Evolutionary conservation across 2,888 invertebrate genomes (phyloP).

Genomic region (Linnaemya tessellans): DNA sequence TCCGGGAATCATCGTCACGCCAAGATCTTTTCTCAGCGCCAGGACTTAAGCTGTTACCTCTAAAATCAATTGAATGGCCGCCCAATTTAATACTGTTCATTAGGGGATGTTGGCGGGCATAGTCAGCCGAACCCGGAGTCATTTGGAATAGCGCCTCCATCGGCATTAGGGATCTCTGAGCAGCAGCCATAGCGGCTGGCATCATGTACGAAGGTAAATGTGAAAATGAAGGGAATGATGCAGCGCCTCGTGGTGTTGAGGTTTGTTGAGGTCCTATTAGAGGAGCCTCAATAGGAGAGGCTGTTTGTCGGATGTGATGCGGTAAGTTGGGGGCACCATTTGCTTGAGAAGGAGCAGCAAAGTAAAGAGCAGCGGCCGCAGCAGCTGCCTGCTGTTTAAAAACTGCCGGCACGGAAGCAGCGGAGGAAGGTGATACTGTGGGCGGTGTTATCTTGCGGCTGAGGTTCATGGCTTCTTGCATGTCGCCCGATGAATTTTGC

Average conservation of each 20-base stretch:
- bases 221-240: constrained; percentile 67
- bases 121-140: constrained; percentile 84
- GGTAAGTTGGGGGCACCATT: constrained; percentile 68
- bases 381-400: constrained; percentile 76
- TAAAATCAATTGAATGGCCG: constrained; percentile 78
- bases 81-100: constrained; percentile 85
- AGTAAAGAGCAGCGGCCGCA: constrained; percentile 79
- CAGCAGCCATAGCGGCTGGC: constrained; percentile 76
- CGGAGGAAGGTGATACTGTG: constrained; percentile 76
- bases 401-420: constrained; percentile 75
- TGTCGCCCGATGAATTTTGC: constrained; percentile 82
- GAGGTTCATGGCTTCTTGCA: constrained; percentile 90
- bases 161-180: constrained; percentile 85
- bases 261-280: constrained; percentile 72
- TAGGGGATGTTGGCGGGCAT: constrained; percentile 86
- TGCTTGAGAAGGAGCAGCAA: constrained; percentile 75
- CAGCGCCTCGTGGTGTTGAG: constrained; percentile 75
- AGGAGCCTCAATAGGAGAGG: constrained; percentile 78
- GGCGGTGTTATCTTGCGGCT: constrained; percentile 86
- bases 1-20: constrained; percentile 85
- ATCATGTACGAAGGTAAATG: constrained; percentile 83
- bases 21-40: constrained; percentile 87
- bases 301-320: constrained; percentile 75
- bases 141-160: constrained; percentile 87
- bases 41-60: constrained; percentile 87